Evolutionary conservation across 1,140 invertebrate species (phyloP).

Genomic region (Rhizoglyphus robini): DNA sequence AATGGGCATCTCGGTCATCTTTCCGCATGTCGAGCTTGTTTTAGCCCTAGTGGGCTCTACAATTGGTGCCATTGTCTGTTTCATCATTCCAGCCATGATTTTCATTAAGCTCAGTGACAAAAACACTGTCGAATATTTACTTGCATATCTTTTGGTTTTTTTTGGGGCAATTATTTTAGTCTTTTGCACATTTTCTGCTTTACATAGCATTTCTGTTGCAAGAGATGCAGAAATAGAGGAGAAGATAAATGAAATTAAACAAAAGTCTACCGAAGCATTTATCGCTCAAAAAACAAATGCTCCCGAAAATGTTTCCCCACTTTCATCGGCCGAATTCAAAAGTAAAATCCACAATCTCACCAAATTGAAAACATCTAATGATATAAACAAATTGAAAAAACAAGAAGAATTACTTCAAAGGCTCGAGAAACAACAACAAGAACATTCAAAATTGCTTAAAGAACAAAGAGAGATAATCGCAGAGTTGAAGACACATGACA

Average conservation of each 20-base stretch:
- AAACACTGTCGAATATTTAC: constrained; percentile 34
- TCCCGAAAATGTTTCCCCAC: not conserved
- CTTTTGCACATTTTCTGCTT: constrained; percentile 25
- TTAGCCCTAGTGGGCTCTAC: constrained; percentile 82
- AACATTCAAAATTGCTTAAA: constrained; percentile 37
- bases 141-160: constrained; percentile 18
- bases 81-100: constrained; percentile 68
- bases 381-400: constrained; percentile 34
- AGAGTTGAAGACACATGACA: constrained; percentile 39
- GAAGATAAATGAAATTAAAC: not conserved
- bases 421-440: constrained; percentile 39
- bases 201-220: constrained; percentile 16
- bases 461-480: constrained; percentile 41
- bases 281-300: not conserved
- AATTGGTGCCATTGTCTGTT: constrained; percentile 81
- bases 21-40: constrained; percentile 81
- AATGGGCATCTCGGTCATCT: constrained; percentile 40
- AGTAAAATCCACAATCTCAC: constrained; percentile 18
- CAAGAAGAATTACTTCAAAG: constrained; percentile 36
- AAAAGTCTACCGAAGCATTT: not conserved
- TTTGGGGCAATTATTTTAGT: constrained; percentile 26
- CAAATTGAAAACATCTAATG: constrained; percentile 28
- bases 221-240: constrained; percentile 2
- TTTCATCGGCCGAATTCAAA: not conserved
- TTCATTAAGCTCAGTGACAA: constrained; percentile 39